Evolutionary conservation across 2,113 vertebrate genomes (phyloP).

Genomic region (Turnix velox): DNA sequence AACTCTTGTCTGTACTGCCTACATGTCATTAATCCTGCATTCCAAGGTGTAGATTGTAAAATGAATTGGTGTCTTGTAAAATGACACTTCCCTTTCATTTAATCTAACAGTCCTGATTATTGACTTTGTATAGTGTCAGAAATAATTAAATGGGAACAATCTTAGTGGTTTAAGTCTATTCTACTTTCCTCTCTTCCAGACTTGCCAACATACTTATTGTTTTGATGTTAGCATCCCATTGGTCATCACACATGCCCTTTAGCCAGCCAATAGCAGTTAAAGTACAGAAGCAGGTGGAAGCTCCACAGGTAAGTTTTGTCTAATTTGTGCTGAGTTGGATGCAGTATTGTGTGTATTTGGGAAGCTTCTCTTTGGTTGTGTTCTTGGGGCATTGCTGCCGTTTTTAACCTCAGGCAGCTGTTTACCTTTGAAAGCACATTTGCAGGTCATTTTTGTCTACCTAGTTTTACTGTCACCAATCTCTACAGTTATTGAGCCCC

Average conservation of each 20-base stretch:
- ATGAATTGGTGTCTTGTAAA: not conserved
- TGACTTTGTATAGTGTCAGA: not conserved
- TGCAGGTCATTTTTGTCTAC: not conserved
- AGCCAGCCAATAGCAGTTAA: not conserved
- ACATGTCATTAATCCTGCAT: fast-evolving
- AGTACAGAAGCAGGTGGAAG: not conserved
- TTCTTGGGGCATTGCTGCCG: not conserved
- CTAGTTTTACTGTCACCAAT: not conserved
- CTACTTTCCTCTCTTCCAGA: not conserved
- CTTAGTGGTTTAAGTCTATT: not conserved
- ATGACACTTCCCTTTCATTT: not conserved
- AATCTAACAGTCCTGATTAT: not conserved
- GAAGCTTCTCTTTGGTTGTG: not conserved
- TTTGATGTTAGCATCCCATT: not conserved
- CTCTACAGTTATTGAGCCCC: not conserved
- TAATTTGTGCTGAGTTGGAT: not conserved
- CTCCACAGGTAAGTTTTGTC: not conserved
- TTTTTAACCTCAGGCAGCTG: not conserved
- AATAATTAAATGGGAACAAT: not conserved
- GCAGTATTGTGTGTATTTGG: fast-evolving
- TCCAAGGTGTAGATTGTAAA: not conserved
- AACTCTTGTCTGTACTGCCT: not conserved
- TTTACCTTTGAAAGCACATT: not conserved
- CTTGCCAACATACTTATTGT: not conserved
- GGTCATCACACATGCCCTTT: not conserved